These are phyloP conservation scores for Ptychochromis oligacanthus DNA, from an alignment of 2,113 vertebrate genomes.

Conservation along the genomic window DNA sequence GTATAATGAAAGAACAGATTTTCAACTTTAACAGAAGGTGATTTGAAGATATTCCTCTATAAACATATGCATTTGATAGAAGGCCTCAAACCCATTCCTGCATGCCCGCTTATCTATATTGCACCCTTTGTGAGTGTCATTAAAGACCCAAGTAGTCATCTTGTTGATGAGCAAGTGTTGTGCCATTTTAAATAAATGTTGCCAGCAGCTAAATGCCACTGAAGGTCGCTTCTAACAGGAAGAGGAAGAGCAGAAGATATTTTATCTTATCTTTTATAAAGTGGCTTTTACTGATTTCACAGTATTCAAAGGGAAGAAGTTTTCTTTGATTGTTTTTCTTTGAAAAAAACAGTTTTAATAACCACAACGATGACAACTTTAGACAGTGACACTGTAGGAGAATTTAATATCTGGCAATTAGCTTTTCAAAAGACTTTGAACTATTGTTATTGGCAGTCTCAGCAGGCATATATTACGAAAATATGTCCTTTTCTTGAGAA, in stretches of 20 bases:
- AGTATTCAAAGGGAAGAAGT: not conserved
- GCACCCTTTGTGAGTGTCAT: conserved; percentile 5
- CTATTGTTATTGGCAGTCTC: not conserved
- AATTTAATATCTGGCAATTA: not conserved
- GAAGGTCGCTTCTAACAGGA: conserved; percentile 11
- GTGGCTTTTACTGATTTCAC: not conserved
- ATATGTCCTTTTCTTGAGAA: not conserved
- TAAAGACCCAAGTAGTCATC: not conserved
- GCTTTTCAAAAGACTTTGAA: not conserved
- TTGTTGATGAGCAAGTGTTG: conserved; percentile 18
- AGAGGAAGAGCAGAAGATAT: not conserved
- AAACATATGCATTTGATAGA: not conserved
- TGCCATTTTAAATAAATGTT: conserved; percentile 13
- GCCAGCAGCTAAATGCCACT: conserved; percentile 2
- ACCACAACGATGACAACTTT: not conserved
- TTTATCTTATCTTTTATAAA: conserved; percentile 6
- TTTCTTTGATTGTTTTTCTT: not conserved
- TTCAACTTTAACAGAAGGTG: not conserved
- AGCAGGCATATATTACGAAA: not conserved
- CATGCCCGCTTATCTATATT: not conserved
- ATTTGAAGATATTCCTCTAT: not conserved
- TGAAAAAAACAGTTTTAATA: not conserved
- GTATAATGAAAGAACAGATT: not conserved
- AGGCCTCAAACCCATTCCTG: not conserved
- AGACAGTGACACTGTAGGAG: not conserved